These are phyloP conservation scores for Bombus balteatus DNA, from an alignment of 1,140 invertebrate species.

Conservation along the genomic window DNA sequence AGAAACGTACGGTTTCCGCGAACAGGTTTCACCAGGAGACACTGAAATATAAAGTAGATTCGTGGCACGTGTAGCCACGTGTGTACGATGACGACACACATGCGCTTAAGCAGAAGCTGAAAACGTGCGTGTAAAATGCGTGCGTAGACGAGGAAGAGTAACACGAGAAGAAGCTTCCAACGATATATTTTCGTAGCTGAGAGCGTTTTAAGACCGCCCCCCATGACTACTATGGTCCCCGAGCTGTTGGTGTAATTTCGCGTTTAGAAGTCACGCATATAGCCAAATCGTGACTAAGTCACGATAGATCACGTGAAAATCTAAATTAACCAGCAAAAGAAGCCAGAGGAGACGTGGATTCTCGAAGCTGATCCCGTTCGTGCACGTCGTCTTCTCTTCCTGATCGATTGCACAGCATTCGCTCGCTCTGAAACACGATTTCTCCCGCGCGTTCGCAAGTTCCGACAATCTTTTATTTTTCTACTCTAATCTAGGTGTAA, in stretches of 20 bases:
- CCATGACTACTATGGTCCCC: background rate
- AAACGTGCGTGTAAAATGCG: constrained; percentile 55
- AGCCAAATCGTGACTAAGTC: background rate
- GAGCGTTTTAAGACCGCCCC: constrained; percentile 63
- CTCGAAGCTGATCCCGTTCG: background rate
- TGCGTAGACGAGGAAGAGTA: constrained; percentile 36
- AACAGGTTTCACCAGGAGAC: background rate
- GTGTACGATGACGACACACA: background rate
- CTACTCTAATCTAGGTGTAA: constrained; percentile 41
- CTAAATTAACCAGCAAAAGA: background rate
- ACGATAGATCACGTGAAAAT: background rate
- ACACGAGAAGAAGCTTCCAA: constrained; percentile 46
- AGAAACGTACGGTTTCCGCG: background rate
- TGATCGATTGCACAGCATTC: background rate
- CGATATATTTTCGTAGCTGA: constrained; percentile 73
- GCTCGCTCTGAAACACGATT: constrained; percentile 1
- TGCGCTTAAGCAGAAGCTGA: background rate
- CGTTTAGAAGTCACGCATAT: background rate
- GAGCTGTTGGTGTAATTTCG: background rate
- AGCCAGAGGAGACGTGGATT: background rate
- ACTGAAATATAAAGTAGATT: background rate
- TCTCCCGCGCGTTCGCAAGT: constrained; percentile 1
- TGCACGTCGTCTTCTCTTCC: constrained; percentile 22
- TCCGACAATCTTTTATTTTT: constrained; percentile 64
- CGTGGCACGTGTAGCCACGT: background rate